Evolutionary conservation across 2,113 vertebrate genomes (phyloP), one percentile per base, ranked within the genome.

Genomic region (Cyrtonyx montezumae): DNA sequence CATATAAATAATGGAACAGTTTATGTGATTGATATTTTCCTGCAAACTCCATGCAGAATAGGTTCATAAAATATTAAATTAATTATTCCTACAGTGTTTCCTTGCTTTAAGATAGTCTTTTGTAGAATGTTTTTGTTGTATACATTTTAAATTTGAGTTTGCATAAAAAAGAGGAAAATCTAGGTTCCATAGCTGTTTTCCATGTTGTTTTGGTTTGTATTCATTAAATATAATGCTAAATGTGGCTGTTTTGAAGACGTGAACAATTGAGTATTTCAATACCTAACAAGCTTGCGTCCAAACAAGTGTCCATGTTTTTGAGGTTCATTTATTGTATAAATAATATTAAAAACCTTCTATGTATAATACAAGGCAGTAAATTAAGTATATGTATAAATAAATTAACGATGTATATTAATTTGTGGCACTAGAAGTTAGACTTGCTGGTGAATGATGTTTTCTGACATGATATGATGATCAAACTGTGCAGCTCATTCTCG

Each of bases 31-130:
- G 91, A 92, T 96, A 96, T 78, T 97, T 97, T 95, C 91, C 87
- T 93, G 90, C 85, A 97, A 97, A 96, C 82, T 95, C 92, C 48
- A 81, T 94, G 78, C 63, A 85, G 92, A 97, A 96, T 87, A 88
- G 82, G 58, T 96, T 97, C 93, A 97, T 98, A 96, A 97, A 98
- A 97, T 97, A 97, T 97, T 97, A 97, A 98, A 97, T 97, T 96
- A 98, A 97, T 97, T 98, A 96, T 95, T 97, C 40, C 66, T 97
- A 46, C 88, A 73, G 61, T 96, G 87, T 78, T 88, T 96, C 76
- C 87, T 97, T 82, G 95, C 79, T 94, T 95, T 82, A 88, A 96
- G 88, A 95, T 67, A 94, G 53, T 82, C 74, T 97, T 96, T 92
- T 87, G 48, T 82, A 84, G 48, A 69, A 79, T 66, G 30, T 94